Evolutionary conservation across 1,140 invertebrate genomes (phyloP).

Genomic region (Planococcus citri): DNA sequence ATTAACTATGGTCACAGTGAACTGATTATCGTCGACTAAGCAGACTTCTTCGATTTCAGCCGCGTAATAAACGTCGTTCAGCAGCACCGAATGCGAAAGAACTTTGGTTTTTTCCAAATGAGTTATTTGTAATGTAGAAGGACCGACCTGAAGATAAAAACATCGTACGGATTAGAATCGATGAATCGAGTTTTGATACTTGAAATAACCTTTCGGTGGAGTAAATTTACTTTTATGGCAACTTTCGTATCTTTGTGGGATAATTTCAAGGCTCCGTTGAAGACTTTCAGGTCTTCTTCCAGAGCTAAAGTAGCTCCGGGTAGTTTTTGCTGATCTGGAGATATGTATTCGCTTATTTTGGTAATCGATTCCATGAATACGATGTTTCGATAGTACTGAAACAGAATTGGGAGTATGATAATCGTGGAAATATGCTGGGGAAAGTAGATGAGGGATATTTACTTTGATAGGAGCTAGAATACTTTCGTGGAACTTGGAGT

Average conservation of each 20-base stretch:
- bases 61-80: slow-evolving; percentile 97
- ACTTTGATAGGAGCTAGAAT: slow-evolving; percentile 77
- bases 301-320: slow-evolving; percentile 91
- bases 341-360: slow-evolving; percentile 78
- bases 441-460: too few relatives aligned
- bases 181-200: too few relatives aligned
- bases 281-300: slow-evolving; percentile 94
- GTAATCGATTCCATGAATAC: slow-evolving; percentile 83
- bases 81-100: slow-evolving; percentile 75
- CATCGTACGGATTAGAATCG: too few relatives aligned
- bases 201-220: too few relatives aligned
- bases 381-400: slow-evolving; percentile 76
- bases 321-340: slow-evolving; percentile 84
- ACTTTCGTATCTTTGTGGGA: slow-evolving; percentile 98
- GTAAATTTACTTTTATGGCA: slow-evolving; percentile 21
- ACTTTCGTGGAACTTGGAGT: slow-evolving; percentile 92
- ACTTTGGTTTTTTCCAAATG: slow-evolving; percentile 95
- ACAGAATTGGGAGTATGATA: not conserved
- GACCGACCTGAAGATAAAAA: slow-evolving; percentile 70
- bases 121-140: slow-evolving; percentile 91
- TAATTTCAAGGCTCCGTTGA: slow-evolving; percentile 86
- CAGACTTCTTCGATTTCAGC: slow-evolving; percentile 97
- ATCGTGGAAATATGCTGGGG: too few relatives aligned
- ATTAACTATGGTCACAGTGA: slow-evolving; percentile 89
- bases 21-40: slow-evolving; percentile 94